Evolutionary conservation across 2,888 invertebrate species (phyloP).

Genomic region (Auanema sp.): DNA sequence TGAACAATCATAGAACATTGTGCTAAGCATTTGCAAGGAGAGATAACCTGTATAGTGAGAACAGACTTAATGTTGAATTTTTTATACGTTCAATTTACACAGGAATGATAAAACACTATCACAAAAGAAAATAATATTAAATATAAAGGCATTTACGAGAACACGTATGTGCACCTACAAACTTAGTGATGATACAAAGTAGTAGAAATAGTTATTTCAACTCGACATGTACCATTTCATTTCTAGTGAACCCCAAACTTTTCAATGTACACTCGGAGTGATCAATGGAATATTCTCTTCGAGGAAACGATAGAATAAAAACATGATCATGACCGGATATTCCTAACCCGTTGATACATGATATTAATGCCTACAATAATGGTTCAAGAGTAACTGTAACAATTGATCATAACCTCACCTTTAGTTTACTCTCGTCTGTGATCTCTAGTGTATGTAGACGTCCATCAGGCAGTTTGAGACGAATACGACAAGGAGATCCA

Average conservation of each 20-base stretch:
- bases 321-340: slow-evolving; percentile 24
- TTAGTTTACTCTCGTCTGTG: slow-evolving; percentile 23
- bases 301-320: slow-evolving; percentile 41
- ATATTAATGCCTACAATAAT: slow-evolving; percentile 37
- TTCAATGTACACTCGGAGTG: slow-evolving; percentile 26
- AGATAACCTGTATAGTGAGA: too few species aligned
- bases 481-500: slow-evolving; percentile 13
- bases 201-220: slow-evolving; percentile 18
- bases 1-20: neutral
- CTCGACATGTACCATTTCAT: slow-evolving; percentile 50
- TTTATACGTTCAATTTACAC: too few species aligned
- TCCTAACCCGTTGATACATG: slow-evolving; percentile 33
- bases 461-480: slow-evolving; percentile 26
- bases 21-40: too few species aligned
- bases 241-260: slow-evolving; percentile 35
- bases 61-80: too few species aligned
- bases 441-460: slow-evolving; percentile 18
- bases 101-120: too few species aligned
- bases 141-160: too few species aligned
- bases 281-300: slow-evolving; percentile 35
- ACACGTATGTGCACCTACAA: too few species aligned
- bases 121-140: too few species aligned
- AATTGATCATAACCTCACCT: slow-evolving; percentile 10
- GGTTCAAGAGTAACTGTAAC: neutral
- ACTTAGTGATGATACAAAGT: too few species aligned